phyloP scores from a whole-genome alignment of 1,140 invertebrate genomes.

The Odontomachus brunneus region DNA sequence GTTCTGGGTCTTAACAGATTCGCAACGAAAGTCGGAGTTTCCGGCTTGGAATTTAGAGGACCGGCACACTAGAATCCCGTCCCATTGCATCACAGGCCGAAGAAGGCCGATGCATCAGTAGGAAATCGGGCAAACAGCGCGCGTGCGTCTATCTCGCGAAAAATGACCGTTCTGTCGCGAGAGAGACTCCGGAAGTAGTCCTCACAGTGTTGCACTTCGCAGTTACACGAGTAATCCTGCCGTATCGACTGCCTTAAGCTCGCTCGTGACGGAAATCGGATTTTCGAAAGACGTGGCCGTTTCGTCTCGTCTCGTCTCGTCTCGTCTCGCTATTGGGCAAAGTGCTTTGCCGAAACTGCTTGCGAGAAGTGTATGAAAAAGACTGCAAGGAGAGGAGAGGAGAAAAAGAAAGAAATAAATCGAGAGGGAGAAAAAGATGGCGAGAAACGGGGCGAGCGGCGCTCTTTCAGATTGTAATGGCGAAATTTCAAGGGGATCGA shows the following conservation, averaged over 20 bases:
- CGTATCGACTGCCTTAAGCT: constrained; percentile 52
- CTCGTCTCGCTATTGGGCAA: constrained; percentile 48
- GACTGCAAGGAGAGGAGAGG: neutral
- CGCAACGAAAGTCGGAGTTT: too few species aligned
- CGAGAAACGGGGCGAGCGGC: neutral
- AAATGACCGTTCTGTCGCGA: constrained; percentile 29
- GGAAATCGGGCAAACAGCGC: constrained; percentile 33
- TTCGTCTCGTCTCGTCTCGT: constrained; percentile 41
- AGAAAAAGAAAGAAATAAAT: constrained; percentile 12
- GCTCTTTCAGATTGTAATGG: neutral
- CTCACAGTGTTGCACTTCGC: constrained; percentile 7
- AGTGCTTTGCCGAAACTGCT: constrained; percentile 48
- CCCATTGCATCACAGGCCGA: constrained; percentile 16
- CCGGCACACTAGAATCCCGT: neutral
- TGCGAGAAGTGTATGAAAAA: constrained; percentile 32
- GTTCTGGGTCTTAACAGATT: too few species aligned
- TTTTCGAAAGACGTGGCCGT: constrained; percentile 54
- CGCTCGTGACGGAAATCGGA: constrained; percentile 51
- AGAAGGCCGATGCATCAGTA: constrained; percentile 16
- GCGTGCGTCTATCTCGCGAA: constrained; percentile 11
- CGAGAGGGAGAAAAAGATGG: neutral
- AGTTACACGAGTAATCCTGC: constrained; percentile 47
- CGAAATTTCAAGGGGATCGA: constrained; percentile 4
- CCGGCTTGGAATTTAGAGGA: constrained; percentile 18
- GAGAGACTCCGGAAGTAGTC: neutral